Percentiles rank a stretch among this genome's conserved stretches.
These are phyloP conservation scores for Platyscapa corneri DNA, from an alignment of 1,140 invertebrate genomes.

Conservation along the genomic window DNA sequence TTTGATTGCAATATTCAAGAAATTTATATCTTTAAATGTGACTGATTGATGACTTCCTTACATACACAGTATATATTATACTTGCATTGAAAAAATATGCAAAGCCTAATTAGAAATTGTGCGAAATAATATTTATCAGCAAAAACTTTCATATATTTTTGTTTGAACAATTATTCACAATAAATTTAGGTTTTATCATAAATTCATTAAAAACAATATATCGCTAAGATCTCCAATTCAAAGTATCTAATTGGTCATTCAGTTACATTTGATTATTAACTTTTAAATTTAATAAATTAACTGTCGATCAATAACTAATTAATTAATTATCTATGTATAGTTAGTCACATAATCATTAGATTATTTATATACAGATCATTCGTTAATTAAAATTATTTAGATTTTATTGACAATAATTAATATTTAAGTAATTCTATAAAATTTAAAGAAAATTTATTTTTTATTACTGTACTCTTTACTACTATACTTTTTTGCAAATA, in stretches of 20 bases:
- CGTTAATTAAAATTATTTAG: too few species aligned
- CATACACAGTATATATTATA: not conserved
- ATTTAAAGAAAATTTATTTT: too few species aligned
- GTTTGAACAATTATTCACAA: not conserved
- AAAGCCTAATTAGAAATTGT: conserved; percentile 7
- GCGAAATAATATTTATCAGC: not conserved
- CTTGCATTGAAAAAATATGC: not conserved
- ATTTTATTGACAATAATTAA: too few species aligned
- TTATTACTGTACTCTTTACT: not conserved
- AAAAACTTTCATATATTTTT: not conserved
- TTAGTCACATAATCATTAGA: not conserved
- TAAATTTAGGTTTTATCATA: not conserved
- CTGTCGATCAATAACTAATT: too few species aligned
- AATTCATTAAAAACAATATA: not conserved
- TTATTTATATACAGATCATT: too few species aligned
- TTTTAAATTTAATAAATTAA: too few species aligned
- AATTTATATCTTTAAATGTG: conserved; percentile 46
- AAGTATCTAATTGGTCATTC: not conserved
- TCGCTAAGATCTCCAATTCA: not conserved
- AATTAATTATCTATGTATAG: too few species aligned
- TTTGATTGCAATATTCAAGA: conserved; percentile 41
- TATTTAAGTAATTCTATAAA: too few species aligned
- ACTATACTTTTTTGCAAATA: not conserved
- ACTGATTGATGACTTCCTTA: conserved; percentile 42
- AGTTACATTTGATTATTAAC: too few species aligned